Conservation (phyloP, 2,797 vertebrate species). For the Eulemur mongoz region DNA sequence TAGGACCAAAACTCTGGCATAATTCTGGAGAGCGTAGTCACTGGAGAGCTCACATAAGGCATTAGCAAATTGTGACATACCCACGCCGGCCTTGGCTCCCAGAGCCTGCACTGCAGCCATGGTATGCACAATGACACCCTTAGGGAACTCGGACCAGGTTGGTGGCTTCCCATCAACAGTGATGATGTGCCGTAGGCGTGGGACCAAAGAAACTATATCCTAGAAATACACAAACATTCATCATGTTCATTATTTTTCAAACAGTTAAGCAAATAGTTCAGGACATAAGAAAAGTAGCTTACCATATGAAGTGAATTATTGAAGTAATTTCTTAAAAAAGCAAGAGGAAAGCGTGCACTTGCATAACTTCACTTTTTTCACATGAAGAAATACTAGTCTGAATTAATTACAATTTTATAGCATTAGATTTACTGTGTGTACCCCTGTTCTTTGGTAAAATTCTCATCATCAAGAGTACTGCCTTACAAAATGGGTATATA, state of each 20-base stretch:
- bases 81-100: slow-evolving; percentile 87
- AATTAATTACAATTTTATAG: neutral
- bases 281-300: neutral
- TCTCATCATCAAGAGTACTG: neutral
- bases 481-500: neutral
- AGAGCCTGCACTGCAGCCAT: slow-evolving; percentile 94
- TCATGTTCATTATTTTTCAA: neutral
- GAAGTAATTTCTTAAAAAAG: neutral
- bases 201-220: slow-evolving; percentile 92
- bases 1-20: neutral
- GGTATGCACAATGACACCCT: slow-evolving; percentile 92
- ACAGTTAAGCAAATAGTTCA: neutral
- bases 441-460: neutral
- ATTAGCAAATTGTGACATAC: slow-evolving; percentile 82
- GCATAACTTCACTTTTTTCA: neutral
- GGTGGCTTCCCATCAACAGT: slow-evolving; percentile 91
- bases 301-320: neutral
- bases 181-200: slow-evolving; percentile 91
- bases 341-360: neutral
- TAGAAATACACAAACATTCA: slow-evolving; percentile 74
- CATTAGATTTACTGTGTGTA: neutral
- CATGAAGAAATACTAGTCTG: neutral
- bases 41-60: rapidly evolving
- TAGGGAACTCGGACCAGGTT: slow-evolving; percentile 88
- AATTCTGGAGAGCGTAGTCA: neutral